Evolutionary conservation across 2,888 invertebrate genomes (phyloP), one percentile per base, ranked within the genome.

Genomic region (Mimas tiliae): DNA sequence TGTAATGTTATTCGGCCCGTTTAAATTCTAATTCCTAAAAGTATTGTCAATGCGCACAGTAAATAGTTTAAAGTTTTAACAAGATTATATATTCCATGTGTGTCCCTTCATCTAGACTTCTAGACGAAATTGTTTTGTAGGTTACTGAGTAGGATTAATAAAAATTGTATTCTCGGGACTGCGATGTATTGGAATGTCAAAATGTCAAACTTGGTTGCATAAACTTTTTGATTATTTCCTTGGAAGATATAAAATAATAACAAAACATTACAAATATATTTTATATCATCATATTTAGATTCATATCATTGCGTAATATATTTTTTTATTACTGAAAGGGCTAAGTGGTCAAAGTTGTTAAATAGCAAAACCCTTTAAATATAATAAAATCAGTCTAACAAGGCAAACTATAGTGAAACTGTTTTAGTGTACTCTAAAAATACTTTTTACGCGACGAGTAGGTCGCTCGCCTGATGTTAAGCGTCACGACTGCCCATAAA

Each of bases 31-130:
- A 85, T 78, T 87, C 84, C 85, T 89, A 84, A 86, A 83, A 69
- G 76, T 84, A 88, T 86, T 86, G 81, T 86, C 86, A 87, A 92
- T 81, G 88, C 93, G 93, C 93, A 93, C 93, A 92, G 84, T 87
- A 86, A 89, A 78, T 83, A 87, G 88, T 84, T 83, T 79, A 78
- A 73, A 65, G 64, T 51, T 47, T 67, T 69, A 65, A 64, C 62
- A 66, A 71, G 70, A 76, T 72, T 76, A 69, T 73, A 42, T 79
- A 80, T 80, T 79, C 78, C 76, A 85, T 80, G 78, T 80, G 78
- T 81, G 80, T 85, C 77, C 78, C 69, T 73, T 79, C 67, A 71
- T 69, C 50, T 83, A 84, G 80, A 74, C 64, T 70, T 71, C 63
- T 84, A 83, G 77, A 78, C 73, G 65, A 64, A 70, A 72, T 76